Percentiles rank a stretch among this genome's conserved stretches.
Evolutionary conservation across 1,140 invertebrate genomes (phyloP).

Genomic region (Drosophila tsacasi): DNA sequence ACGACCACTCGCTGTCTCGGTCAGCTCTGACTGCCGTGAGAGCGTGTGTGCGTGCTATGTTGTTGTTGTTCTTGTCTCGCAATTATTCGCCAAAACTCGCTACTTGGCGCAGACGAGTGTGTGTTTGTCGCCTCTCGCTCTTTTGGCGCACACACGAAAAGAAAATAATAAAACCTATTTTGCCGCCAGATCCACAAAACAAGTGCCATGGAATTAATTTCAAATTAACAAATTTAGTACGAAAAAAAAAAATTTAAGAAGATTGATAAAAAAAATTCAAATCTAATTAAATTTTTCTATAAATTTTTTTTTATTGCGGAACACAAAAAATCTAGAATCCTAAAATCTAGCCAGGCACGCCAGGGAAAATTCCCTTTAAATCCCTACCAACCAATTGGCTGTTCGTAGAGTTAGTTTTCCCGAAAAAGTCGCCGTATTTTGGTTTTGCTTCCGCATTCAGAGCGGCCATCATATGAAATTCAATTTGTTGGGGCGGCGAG

Average conservation of each 20-base stretch:
- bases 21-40: conserved; percentile 4
- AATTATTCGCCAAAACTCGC: conserved; percentile 45
- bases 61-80: conserved; percentile 34
- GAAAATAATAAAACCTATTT: conserved; percentile 45
- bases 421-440: conserved; percentile 50
- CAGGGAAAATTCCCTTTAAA: not conserved
- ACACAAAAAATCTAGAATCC: not conserved
- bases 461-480: conserved; percentile 56
- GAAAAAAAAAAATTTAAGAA: not conserved
- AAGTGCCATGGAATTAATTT: conserved; percentile 17
- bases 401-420: not conserved
- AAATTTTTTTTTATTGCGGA: not conserved
- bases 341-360: not conserved
- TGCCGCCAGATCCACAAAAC: conserved; percentile 44
- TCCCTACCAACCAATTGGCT: not conserved
- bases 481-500: conserved; percentile 54
- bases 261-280: not conserved
- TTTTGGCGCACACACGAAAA: conserved; percentile 29
- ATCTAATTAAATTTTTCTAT: not conserved
- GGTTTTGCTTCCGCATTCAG: conserved; percentile 69
- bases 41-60: conserved; percentile 7
- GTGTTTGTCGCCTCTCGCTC: conserved; percentile 38
- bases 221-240: not conserved
- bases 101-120: conserved; percentile 20
- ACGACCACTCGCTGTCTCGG: conserved; percentile 27